Conservation (phyloP, 2,888 invertebrate genomes). For the Nycteola revayana region DNA sequence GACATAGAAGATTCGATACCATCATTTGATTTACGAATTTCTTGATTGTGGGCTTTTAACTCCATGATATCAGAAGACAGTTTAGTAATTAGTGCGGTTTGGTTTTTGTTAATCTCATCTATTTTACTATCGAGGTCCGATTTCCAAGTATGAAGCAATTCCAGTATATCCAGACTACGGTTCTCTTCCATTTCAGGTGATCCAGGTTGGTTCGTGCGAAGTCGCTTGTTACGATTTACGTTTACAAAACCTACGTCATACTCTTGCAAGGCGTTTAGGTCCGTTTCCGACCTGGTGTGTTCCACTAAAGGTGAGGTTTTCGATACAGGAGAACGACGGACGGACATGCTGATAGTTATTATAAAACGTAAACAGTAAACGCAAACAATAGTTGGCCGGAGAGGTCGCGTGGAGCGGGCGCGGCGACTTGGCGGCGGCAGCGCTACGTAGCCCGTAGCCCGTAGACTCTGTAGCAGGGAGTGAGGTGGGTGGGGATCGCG, state of each 20-base stretch:
- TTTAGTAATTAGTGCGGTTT: constrained; percentile 1
- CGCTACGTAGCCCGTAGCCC: too few species aligned
- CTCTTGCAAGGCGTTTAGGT: background rate
- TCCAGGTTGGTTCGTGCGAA: background rate
- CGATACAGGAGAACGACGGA: background rate
- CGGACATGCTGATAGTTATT: background rate
- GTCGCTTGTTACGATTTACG: background rate
- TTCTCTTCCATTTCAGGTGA: background rate
- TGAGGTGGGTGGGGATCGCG: too few species aligned
- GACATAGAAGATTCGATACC: background rate
- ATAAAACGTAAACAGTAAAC: too few species aligned
- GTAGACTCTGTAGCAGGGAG: too few species aligned
- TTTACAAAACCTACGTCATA: background rate
- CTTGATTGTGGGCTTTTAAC: constrained; percentile 2
- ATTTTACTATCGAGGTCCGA: background rate
- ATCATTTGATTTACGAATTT: constrained; percentile 1
- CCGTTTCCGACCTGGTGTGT: constrained; percentile 1
- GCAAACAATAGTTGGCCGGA: too few species aligned
- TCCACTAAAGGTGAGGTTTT: background rate
- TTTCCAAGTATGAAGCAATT: constrained; percentile 1
- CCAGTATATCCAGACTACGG: constrained; percentile 3
- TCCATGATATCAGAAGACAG: constrained; percentile 1
- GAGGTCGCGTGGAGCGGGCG: too few species aligned
- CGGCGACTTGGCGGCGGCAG: too few species aligned
- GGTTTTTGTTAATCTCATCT: background rate